phyloP scores from a whole-genome alignment of 2,888 invertebrate genomes.

The Agrotis ipsilon region DNA sequence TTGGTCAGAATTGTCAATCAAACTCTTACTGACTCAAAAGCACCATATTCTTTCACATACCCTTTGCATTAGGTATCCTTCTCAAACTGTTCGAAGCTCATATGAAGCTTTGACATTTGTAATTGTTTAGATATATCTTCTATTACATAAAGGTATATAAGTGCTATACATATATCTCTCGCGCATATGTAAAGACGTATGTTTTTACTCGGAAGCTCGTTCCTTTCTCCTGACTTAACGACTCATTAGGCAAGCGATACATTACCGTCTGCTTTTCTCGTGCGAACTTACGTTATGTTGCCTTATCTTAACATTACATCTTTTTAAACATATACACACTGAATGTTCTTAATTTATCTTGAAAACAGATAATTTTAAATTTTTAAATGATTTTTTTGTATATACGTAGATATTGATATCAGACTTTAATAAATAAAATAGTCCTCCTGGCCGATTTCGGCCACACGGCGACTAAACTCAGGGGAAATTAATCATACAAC shows the following conservation, averaged over 20 bases:
- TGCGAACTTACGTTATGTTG: not conserved
- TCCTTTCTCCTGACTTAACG: conserved; percentile 26
- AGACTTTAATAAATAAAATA: too few relatives aligned
- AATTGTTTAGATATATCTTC: not conserved
- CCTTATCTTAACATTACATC: not conserved
- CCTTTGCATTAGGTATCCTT: too few relatives aligned
- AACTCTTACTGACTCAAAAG: too few relatives aligned
- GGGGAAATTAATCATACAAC: too few relatives aligned
- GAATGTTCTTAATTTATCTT: not conserved
- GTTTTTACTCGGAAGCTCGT: conserved; percentile 29
- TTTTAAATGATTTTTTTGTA: too few relatives aligned
- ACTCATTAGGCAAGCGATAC: conserved; percentile 31
- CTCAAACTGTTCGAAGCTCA: not conserved
- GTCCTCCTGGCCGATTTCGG: too few relatives aligned
- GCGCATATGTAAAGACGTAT: conserved; percentile 16
- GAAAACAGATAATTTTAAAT: too few relatives aligned
- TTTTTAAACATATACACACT: not conserved
- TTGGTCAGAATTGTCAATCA: too few relatives aligned
- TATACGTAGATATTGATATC: too few relatives aligned
- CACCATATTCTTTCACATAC: too few relatives aligned
- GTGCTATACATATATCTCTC: not conserved
- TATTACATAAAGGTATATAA: not conserved
- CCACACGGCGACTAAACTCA: too few relatives aligned
- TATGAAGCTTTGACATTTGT: not conserved
- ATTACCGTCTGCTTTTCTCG: conserved; percentile 1